Evolutionary conservation across 1,140 invertebrate species (phyloP).

Genomic region (Drusus annulatus): DNA sequence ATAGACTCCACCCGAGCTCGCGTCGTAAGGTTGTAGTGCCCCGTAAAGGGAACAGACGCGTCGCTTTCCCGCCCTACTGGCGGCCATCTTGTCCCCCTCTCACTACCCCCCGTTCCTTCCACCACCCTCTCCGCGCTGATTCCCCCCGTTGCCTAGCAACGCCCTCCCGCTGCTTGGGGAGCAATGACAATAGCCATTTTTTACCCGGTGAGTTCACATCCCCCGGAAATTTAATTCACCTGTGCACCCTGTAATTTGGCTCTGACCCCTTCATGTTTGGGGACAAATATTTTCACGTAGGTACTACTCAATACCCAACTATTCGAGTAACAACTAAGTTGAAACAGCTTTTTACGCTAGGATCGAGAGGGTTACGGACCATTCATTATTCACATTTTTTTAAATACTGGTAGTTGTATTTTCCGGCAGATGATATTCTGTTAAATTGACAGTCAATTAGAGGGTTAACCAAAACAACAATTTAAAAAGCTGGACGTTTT

Average conservation of each 20-base stretch:
- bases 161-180: constrained; percentile 33
- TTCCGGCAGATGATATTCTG: too few relatives aligned
- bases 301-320: too few relatives aligned
- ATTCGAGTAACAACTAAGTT: too few relatives aligned
- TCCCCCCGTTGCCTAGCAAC: constrained; percentile 54
- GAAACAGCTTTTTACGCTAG: background rate
- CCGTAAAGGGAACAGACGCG: constrained; percentile 40
- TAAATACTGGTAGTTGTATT: background rate
- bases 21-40: background rate
- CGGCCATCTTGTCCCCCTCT: constrained; percentile 54
- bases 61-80: constrained; percentile 42
- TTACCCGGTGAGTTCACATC: constrained; percentile 44
- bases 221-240: constrained; percentile 48
- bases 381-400: constrained; percentile 8
- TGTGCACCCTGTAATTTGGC: constrained; percentile 46
- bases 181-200: constrained; percentile 56
- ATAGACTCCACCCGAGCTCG: background rate
- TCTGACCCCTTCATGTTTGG: constrained; percentile 31
- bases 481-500: too few relatives aligned
- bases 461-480: too few relatives aligned
- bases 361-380: background rate
- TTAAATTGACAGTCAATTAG: too few relatives aligned
- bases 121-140: background rate
- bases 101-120: background rate
- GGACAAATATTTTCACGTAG: constrained; percentile 2